Percentiles rank a stretch among this genome's conserved stretches.
phyloP scores from a whole-genome alignment of 2,888 invertebrate genomes.

The Agrilus cyanescens region DNA sequence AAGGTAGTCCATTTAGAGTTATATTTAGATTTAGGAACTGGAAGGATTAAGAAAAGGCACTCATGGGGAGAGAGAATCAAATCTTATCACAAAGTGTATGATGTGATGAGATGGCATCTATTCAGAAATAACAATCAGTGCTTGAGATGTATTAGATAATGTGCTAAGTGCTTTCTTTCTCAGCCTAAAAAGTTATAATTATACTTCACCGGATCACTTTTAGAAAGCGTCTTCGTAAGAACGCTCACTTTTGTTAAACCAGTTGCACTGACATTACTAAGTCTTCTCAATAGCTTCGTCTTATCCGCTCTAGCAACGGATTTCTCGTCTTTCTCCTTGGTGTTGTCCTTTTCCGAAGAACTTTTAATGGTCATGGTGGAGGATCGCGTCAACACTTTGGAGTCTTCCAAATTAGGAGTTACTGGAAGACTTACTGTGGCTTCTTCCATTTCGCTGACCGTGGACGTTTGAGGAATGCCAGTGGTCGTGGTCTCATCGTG shows the following conservation, averaged over 20 bases:
- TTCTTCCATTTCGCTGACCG: slow-evolving; percentile 23
- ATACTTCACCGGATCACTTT: slow-evolving; percentile 35
- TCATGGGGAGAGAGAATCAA: no score
- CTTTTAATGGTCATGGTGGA: slow-evolving; percentile 32
- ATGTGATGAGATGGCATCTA: no score
- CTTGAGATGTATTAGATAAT: not conserved
- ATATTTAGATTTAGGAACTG: no score
- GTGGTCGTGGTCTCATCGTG: slow-evolving; percentile 23
- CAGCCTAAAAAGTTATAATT: slow-evolving; percentile 3
- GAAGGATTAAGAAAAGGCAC: no score
- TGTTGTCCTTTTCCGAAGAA: slow-evolving; percentile 25
- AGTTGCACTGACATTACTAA: slow-evolving; percentile 43
- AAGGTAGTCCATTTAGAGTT: no score
- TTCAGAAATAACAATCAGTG: no score
- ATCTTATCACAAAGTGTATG: no score
- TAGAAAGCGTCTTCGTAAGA: slow-evolving; percentile 24
- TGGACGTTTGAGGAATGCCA: slow-evolving; percentile 14
- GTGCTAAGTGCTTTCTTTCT: slow-evolving; percentile 6
- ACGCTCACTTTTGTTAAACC: slow-evolving; percentile 52
- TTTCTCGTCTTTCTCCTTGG: slow-evolving; percentile 24
- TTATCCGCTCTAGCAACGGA: slow-evolving; percentile 2
- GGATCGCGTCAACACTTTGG: slow-evolving; percentile 32
- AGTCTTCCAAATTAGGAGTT: slow-evolving; percentile 24
- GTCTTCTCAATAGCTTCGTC: slow-evolving; percentile 25
- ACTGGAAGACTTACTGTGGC: slow-evolving; percentile 25